These are phyloP conservation scores for Cylloceria caligata DNA, from an alignment of 2,888 invertebrate species.

Conservation along the genomic window DNA sequence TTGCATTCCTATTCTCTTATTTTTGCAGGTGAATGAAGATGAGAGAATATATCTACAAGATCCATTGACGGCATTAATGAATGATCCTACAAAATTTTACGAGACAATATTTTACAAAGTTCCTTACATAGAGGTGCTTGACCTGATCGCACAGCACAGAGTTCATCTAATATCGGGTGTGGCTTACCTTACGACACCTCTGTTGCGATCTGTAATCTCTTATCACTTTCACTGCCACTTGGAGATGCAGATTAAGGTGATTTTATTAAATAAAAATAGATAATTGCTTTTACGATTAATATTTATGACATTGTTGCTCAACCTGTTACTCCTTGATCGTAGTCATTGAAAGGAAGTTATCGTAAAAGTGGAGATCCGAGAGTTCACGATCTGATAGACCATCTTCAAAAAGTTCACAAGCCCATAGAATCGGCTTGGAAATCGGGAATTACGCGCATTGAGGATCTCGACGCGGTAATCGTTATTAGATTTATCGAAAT, in stretches of 20 bases:
- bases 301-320: not conserved
- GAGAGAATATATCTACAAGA: not conserved
- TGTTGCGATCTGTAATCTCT: not conserved
- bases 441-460: slow-evolving; percentile 88
- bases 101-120: slow-evolving; percentile 2
- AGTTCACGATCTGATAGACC: slow-evolving; percentile 89
- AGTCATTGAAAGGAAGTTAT: slow-evolving; percentile 88
- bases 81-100: not conserved
- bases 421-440: slow-evolving; percentile 89
- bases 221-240: not conserved
- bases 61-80: not conserved
- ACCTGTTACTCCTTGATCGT: slow-evolving; percentile 81
- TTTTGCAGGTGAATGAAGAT: not conserved
- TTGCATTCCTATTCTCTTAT: not conserved
- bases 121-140: not conserved
- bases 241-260: not conserved
- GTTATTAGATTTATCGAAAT: slow-evolving; percentile 66
- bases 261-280: not conserved
- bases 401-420: slow-evolving; percentile 92
- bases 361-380: slow-evolving; percentile 94
- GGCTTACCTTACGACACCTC: slow-evolving; percentile 58
- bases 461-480: slow-evolving; percentile 88
- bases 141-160: not conserved
- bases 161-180: not conserved
- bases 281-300: not conserved